Evolutionary conservation across 2,113 vertebrate species (phyloP), one percentile per base, ranked within the genome.

Genomic region (Atractosteus spatula): DNA sequence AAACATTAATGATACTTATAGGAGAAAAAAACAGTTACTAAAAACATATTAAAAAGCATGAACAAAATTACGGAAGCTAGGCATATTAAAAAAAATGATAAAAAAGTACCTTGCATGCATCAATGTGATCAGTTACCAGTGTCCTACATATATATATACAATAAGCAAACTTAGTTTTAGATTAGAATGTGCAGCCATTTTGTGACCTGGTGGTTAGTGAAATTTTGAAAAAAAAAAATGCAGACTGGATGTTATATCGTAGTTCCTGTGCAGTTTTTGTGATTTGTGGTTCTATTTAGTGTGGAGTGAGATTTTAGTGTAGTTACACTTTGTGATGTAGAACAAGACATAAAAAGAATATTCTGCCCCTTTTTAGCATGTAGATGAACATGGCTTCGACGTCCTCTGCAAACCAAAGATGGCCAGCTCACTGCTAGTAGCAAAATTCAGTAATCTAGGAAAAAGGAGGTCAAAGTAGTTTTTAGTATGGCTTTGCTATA

Each of bases 211-310:
- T 93, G 91, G 83, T 87, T 93, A 91, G 91, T 95, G 87, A 90
- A 92, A 89, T 90, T 93, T 86, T 86, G 88, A 51, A 51, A 51
- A 51, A 51, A 51, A 51, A 51, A 51, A 51, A 51, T 7, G 91
- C 91, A 94, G 93, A 94, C 92, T 92, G 94, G 93, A 95, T 96
- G 90, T 93, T 91, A 93, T 96, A 91, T 90, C 90, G 94, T 97
- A 94, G 93, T 95, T 86, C 92, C 92, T 94, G 93, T 97, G 93
- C 94, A 86, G 95, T 96, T 93, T 85, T 87, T 87, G 94, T 98
- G 93, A 91, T 16, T 92, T 96, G 94, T 93, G 93, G 92, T 93
- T 94, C 91, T 94, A 90, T 84, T 93, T 94, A 89, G 84, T 80
- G 89, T 95, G 92, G 89, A 88, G 90, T 95, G 92, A 86, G 81